Evolutionary conservation across 2,888 invertebrate species (phyloP), one percentile per base, ranked within the genome.

Genomic region (Tetragonisca angustula): DNA sequence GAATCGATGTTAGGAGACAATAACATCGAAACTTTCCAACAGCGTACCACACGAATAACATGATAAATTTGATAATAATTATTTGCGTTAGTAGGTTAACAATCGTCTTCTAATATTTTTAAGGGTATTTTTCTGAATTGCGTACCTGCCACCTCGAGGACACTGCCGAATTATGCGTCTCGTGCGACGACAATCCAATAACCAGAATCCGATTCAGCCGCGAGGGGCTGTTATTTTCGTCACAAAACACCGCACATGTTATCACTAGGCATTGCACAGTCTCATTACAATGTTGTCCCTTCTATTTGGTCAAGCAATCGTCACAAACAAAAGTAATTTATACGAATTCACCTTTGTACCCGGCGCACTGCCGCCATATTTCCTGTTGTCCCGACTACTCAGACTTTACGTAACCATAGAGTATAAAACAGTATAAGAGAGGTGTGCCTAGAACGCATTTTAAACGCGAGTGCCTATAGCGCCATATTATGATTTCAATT

Each of bases 291-390:
- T 32, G 81, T 76, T 81, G 73, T 62, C 75, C 61, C 61, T 43
- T n/a, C 19, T 68, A 70, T 27, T 36, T 32, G 52, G 62, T 61
- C 69, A 49, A 64, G 68, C 52, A 27, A 62, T 62, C 67, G 68
- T 68, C 77, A 59, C 67, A 49, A 73, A 82, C 73, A 72, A 84
- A 80, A 81, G 81, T 77, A 64, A 56, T 81, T 78, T 76, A 87
- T 76, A 81, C 84, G 32, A 73, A 43, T 75, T 85, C 83, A 85
- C 87, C 83, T 84, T 87, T 84, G 85, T 88, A 91, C 87, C 89
- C 87, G 87, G 86, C 87, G 91, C 88, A 87, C 69, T 88, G 88
- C 90, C 91, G 93, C 93, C 93, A 93, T 93, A 81, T 93, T 93
- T 85, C 88, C 89, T 89, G 87, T 90, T 90, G 79, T 86, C 79